A percentile compares a stretch with the other conserved stretches of the same genome.
phyloP scores from a whole-genome alignment of 2,888 invertebrate species.

The Tipula vernalis region DNA sequence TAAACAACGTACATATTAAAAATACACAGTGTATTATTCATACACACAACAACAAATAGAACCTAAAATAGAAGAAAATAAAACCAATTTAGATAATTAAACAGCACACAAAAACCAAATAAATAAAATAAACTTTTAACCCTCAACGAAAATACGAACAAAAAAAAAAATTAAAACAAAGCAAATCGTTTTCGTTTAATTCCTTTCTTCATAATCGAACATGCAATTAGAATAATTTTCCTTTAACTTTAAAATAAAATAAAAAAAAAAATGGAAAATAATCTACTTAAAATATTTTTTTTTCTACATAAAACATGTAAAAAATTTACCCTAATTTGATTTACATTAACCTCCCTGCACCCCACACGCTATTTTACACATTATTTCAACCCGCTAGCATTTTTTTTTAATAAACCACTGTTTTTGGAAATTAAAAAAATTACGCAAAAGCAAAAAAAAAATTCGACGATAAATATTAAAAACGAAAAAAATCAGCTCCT shows the following conservation, averaged over 20 bases:
- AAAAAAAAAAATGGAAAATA: background rate
- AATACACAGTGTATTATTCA: background rate
- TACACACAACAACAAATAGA: background rate
- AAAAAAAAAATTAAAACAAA: background rate
- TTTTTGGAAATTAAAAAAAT: background rate
- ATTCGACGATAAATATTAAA: background rate
- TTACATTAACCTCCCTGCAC: background rate
- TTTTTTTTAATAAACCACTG: background rate
- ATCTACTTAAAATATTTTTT: background rate
- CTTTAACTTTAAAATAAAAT: background rate
- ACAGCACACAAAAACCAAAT: background rate
- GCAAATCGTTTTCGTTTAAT: constrained; percentile 4
- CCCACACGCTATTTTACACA: background rate
- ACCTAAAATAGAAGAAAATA: constrained; percentile 4
- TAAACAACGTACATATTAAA: background rate
- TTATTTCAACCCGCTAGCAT: background rate
- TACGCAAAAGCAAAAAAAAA: constrained; percentile 4
- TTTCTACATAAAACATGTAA: background rate
- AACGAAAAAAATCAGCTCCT: background rate
- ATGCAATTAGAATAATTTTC: constrained; percentile 4
- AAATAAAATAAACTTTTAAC: constrained; percentile 4
- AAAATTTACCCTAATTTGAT: background rate
- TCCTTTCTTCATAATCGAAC: background rate
- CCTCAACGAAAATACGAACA: background rate
- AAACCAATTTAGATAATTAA: constrained; percentile 4